Conservation (phyloP, 1,140 invertebrate species). For the Drosophila nannoptera region DNA sequence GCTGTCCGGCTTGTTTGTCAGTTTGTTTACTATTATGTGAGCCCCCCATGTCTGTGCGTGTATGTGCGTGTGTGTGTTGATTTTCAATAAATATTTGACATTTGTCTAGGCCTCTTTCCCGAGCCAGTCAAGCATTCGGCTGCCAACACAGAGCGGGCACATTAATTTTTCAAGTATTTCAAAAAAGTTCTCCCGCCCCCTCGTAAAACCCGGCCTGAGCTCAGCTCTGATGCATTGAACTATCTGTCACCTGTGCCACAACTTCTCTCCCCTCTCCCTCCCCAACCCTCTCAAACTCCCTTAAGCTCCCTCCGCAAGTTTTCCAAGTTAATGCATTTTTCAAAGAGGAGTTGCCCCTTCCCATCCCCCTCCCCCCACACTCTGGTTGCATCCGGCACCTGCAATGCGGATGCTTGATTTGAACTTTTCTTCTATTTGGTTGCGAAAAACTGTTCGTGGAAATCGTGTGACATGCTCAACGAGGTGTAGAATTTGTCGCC, state of each 20-base stretch:
- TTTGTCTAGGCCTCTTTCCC: conserved; percentile 73
- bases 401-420: conserved; percentile 65
- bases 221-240: neutral
- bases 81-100: conserved; percentile 78
- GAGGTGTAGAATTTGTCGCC: conserved; percentile 54
- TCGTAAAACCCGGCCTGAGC: conserved; percentile 32
- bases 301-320: neutral
- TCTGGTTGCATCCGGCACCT: neutral
- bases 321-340: conserved; percentile 35
- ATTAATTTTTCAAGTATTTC: conserved; percentile 71
- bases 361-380: no score
- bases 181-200: conserved; percentile 3
- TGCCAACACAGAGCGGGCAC: conserved; percentile 69
- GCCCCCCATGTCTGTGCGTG: no score
- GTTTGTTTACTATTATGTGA: conserved; percentile 74
- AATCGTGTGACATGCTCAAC: conserved; percentile 41
- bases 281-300: no score
- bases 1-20: conserved; percentile 64
- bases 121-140: conserved; percentile 55
- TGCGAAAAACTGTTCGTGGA: conserved; percentile 53
- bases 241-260: conserved; percentile 47
- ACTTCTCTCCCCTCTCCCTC: conserved; percentile 33
- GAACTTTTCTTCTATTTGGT: conserved; percentile 35
- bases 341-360: conserved; percentile 2
- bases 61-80: conserved; percentile 60